A percentile compares a stretch with the other conserved stretches of the same genome.
Evolutionary conservation across 2,113 vertebrate species (phyloP).

Genomic region (Percopsis transmontana): DNA sequence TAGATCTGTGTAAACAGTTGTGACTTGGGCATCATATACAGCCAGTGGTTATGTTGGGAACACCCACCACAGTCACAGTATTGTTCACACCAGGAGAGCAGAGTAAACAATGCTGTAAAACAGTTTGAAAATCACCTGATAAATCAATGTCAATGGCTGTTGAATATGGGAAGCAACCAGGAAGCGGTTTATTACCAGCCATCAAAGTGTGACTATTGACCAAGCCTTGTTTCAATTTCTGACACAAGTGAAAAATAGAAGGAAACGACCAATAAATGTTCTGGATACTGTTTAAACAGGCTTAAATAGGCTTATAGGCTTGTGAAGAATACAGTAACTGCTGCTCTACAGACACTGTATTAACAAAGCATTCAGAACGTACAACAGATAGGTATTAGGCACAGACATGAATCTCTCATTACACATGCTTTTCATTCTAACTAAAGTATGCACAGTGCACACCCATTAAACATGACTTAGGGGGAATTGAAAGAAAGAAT

Average conservation of each 20-base stretch:
- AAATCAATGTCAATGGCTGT: conserved; percentile 35
- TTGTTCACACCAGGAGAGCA: conserved; percentile 20
- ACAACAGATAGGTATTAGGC: background rate
- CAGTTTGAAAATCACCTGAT: conserved; percentile 48
- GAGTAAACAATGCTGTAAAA: conserved; percentile 49
- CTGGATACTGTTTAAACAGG: conserved; percentile 14
- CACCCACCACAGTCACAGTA: conserved; percentile 19
- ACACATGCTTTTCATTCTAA: conserved; percentile 51
- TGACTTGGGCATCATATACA: conserved; percentile 34
- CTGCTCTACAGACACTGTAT: no score
- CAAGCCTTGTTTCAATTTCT: background rate
- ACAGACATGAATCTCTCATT: conserved; percentile 19
- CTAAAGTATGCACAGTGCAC: conserved; percentile 8
- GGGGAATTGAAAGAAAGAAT: conserved; percentile 23
- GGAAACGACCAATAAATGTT: conserved; percentile 35
- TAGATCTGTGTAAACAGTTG: conserved; percentile 36
- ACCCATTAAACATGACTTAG: conserved; percentile 25
- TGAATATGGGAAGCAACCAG: conserved; percentile 48
- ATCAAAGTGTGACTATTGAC: background rate
- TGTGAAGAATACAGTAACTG: background rate
- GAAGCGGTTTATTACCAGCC: conserved; percentile 44
- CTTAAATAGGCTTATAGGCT: background rate
- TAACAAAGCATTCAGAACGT: no score
- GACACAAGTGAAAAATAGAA: conserved; percentile 21
- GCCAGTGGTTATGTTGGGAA: conserved; percentile 23